A percentile compares a stretch with the other conserved stretches of the same genome.
Conservation (phyloP, 64 coral and sea anemone genomes). For the Montipora foliosa region DNA sequence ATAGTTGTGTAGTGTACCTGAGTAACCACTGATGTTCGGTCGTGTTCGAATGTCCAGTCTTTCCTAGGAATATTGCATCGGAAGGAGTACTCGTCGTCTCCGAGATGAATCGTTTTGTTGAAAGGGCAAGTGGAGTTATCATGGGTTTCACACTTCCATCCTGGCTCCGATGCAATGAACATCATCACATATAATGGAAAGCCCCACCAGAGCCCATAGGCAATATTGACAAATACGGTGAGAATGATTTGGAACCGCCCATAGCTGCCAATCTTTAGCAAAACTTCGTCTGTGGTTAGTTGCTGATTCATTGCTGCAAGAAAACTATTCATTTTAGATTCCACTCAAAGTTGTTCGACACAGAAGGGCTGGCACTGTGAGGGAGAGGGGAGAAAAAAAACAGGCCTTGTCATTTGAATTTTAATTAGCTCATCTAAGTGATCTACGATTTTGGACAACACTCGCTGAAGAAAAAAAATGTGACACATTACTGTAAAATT, state of each 20-base stretch:
- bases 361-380: too few species aligned
- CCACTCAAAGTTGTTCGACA: too few species aligned
- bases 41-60: constrained; percentile 76
- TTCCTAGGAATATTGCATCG: constrained; percentile 71
- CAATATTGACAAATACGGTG: not conserved
- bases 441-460: too few species aligned
- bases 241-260: constrained; percentile 36
- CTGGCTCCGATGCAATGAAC: constrained; percentile 45
- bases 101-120: constrained; percentile 17
- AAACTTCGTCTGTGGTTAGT: constrained; percentile 60
- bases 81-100: constrained; percentile 39
- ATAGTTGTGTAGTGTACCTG: not conserved
- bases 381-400: too few species aligned
- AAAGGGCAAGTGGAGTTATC: constrained; percentile 45
- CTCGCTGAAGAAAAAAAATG: too few species aligned
- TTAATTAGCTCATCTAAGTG: too few species aligned
- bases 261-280: constrained; percentile 77
- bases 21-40: constrained; percentile 36
- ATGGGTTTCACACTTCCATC: constrained; percentile 26
- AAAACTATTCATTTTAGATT: not conserved
- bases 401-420: too few species aligned
- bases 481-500: too few species aligned
- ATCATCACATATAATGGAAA: constrained; percentile 1
- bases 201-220: not conserved
- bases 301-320: constrained; percentile 2